Base-by-base conservation (phyloP, 2,888 invertebrate genomes). In the Caenorhabditis sinica region DNA sequence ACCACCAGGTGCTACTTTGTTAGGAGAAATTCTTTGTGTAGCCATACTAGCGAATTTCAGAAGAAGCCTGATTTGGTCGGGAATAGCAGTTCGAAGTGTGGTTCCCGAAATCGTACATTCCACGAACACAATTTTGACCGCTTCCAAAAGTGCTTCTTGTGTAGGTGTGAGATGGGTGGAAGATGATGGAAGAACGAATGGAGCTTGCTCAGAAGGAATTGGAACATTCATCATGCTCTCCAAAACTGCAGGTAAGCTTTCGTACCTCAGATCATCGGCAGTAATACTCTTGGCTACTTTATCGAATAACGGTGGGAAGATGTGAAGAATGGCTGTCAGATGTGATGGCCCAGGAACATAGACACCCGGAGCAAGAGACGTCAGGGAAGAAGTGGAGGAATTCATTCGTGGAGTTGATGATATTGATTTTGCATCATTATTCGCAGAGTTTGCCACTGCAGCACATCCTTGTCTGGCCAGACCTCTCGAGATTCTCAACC, bases 261-360 rank as follows among this genome's bases (percentile, higher is more conserved):
- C 86, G 40, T 82, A 83, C 45, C 77, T 74, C 71, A 90, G 53
- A 36, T 90, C 90, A 0, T 85, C 84, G 11, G 83, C 79, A 20
- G 85, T 77, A 3, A 90, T 73, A 40, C 76, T 53, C 23, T 82
- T 84, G 45, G 87, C 76, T 3, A 90, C 89, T 58, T 87, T 73
- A 5, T 88, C 87, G 94, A 97, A 98, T 82, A 98, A 95, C 81
- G 96, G 96, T 5, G 97, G 97, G 93, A 98, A 98, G 92, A 97
- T 97, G 94, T 97, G 97, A 88, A 98, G 96, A 20, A 98, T 94
- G 0, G 97, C 96, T 0, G 97, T 97, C 74, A 98, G 95, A 94
- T 97, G 98, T 85, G 96, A 96, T 92, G 97, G 96, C 28, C 97
- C 96, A 0, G 98, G 97, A 81, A 97, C 95, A 94, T 96, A 97